Evolutionary conservation across 2,888 invertebrate genomes (phyloP).

Genomic region (Scotopteryx bipunctaria): DNA sequence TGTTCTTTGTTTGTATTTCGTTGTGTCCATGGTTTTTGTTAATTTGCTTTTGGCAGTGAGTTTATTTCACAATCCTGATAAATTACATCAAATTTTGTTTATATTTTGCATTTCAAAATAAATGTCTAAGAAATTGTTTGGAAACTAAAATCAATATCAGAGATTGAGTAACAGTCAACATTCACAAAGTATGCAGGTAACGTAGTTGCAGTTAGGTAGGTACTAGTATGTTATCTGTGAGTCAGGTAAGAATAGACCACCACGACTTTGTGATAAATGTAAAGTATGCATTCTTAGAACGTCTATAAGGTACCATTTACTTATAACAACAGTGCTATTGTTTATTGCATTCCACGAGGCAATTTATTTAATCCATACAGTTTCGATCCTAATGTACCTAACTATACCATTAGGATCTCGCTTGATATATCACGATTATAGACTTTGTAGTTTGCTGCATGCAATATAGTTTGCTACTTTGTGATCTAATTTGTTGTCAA

Average conservation of each 20-base stretch:
- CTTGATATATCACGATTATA: constrained; percentile 11
- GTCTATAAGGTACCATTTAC: constrained; percentile 21
- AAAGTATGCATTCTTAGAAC: constrained; percentile 25
- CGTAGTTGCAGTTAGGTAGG: too few species aligned
- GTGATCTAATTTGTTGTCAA: constrained; percentile 1
- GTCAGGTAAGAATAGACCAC: constrained; percentile 18
- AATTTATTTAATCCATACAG: constrained; percentile 8
- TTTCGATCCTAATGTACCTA: too few species aligned
- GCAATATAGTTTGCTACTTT: background rate
- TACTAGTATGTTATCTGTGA: too few species aligned
- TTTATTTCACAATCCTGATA: too few species aligned
- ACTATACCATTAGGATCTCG: constrained; percentile 1
- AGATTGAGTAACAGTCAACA: too few species aligned
- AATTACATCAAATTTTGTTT: too few species aligned
- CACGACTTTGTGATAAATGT: constrained; percentile 13
- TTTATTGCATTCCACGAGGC: constrained; percentile 19
- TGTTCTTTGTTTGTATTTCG: background rate
- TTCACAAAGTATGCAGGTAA: too few species aligned
- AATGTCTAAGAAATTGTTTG: too few species aligned
- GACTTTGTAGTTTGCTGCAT: background rate
- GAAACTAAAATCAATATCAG: background rate
- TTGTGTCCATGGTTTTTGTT: background rate
- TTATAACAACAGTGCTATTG: constrained; percentile 42
- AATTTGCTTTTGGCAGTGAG: too few species aligned
- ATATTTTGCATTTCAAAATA: too few species aligned